Conservation (phyloP, 2,113 vertebrate genomes). For the Melospiza melodia region DNA sequence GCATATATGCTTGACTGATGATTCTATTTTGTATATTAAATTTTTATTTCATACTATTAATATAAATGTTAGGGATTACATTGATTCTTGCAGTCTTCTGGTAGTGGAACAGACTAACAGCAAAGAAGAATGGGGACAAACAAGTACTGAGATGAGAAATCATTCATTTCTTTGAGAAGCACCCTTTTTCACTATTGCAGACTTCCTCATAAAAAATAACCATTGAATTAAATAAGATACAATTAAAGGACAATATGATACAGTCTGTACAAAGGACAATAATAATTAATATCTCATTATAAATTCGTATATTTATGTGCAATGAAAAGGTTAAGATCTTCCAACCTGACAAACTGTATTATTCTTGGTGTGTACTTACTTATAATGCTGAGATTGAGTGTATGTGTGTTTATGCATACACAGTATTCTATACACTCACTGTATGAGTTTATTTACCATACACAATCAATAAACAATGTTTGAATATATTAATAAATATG, state of each 20-base stretch:
- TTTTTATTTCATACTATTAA: conserved; percentile 7
- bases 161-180: not conserved
- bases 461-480: conserved; percentile 22
- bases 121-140: not conserved
- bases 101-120: not conserved
- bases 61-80: not conserved
- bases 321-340: not conserved
- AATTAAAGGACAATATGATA: not conserved
- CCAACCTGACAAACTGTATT: not conserved
- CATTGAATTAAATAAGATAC: not conserved
- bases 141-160: not conserved
- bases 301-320: not conserved
- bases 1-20: not conserved
- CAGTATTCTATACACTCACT: not conserved
- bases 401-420: not conserved
- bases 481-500: conserved; percentile 36
- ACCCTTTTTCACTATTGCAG: not conserved
- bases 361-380: not conserved
- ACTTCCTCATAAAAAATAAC: not conserved
- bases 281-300: not conserved
- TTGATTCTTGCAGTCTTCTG: not conserved
- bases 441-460: conserved; percentile 17
- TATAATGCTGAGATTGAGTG: not conserved
- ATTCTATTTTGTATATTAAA: not conserved
- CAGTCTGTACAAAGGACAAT: not conserved